These are phyloP conservation scores for Sebastes minor DNA, from an alignment of 2,797 vertebrate genomes.

Conservation along the genomic window DNA sequence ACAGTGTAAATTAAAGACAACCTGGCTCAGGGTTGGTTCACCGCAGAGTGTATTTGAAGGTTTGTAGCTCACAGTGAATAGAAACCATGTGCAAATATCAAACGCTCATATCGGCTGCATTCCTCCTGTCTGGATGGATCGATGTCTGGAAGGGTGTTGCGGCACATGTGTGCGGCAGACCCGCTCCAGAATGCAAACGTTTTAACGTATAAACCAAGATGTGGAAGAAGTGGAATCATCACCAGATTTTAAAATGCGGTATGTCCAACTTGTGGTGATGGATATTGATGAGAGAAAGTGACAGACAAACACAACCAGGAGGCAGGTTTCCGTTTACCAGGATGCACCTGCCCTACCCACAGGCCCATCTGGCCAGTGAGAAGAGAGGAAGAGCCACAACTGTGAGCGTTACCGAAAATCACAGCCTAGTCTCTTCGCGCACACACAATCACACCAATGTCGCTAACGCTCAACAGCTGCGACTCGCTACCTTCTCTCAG, in stretches of 20 bases:
- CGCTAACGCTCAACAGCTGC: constrained; percentile 63
- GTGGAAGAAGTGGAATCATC: not conserved
- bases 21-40: constrained; percentile 21
- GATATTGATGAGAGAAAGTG: not conserved
- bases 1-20: constrained; percentile 54
- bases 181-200: not conserved
- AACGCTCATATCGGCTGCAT: constrained; percentile 67
- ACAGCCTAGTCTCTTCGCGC: not conserved
- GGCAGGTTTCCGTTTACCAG: constrained; percentile 27
- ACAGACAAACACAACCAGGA: constrained; percentile 23
- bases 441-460: constrained; percentile 69
- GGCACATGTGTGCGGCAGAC: constrained; percentile 66
- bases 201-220: not conserved
- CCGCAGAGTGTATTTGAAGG: constrained; percentile 25
- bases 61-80: constrained; percentile 47
- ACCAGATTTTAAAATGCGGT: not conserved
- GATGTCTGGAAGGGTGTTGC: constrained; percentile 39
- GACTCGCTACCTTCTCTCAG: constrained; percentile 49
- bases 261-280: not conserved
- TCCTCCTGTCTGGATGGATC: constrained; percentile 61
- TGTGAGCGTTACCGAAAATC: constrained; percentile 26
- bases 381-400: constrained; percentile 44
- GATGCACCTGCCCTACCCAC: constrained; percentile 62
- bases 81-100: constrained; percentile 72
- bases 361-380: constrained; percentile 33